Evolutionary conservation across 2,888 invertebrate species (phyloP).

Genomic region (Caenorhabditis macrosperma): DNA sequence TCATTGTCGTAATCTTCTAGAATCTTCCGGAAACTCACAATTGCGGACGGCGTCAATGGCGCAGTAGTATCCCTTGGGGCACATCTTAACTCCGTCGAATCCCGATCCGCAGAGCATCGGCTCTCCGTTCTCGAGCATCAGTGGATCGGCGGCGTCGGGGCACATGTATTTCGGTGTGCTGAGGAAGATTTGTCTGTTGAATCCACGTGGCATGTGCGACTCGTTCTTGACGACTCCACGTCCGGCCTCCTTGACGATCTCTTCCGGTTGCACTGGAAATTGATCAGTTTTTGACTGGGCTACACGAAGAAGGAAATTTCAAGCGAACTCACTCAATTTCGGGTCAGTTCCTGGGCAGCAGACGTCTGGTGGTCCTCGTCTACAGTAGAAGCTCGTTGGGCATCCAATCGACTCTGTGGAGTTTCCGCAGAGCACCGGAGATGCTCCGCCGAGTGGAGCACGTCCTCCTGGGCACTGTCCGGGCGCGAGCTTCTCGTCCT

Average conservation of each 20-base stretch:
- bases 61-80: conserved; percentile 79
- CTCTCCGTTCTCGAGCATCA: conserved; percentile 64
- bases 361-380: conserved; percentile 78
- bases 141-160: conserved; percentile 72
- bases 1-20: background rate
- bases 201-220: conserved; percentile 65
- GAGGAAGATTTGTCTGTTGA: conserved; percentile 63
- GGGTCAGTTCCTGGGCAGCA: conserved; percentile 75
- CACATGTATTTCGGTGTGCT: conserved; percentile 70
- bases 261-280: conserved; percentile 56
- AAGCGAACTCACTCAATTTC: conserved; percentile 50
- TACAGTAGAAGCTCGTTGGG: conserved; percentile 77
- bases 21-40: conserved; percentile 55
- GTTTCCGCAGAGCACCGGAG: conserved; percentile 78
- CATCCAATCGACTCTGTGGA: conserved; percentile 78
- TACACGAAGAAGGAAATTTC: background rate
- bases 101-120: conserved; percentile 77
- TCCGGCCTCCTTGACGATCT: conserved; percentile 47
- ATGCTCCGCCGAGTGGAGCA: conserved; percentile 74
- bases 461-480: conserved; percentile 77
- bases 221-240: conserved; percentile 58
- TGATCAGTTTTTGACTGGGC: no score
- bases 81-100: conserved; percentile 79
- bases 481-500: conserved; percentile 62
- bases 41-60: conserved; percentile 74